phyloP scores from a whole-genome alignment of 2,113 vertebrate species.

The Carassius auratus region DNA sequence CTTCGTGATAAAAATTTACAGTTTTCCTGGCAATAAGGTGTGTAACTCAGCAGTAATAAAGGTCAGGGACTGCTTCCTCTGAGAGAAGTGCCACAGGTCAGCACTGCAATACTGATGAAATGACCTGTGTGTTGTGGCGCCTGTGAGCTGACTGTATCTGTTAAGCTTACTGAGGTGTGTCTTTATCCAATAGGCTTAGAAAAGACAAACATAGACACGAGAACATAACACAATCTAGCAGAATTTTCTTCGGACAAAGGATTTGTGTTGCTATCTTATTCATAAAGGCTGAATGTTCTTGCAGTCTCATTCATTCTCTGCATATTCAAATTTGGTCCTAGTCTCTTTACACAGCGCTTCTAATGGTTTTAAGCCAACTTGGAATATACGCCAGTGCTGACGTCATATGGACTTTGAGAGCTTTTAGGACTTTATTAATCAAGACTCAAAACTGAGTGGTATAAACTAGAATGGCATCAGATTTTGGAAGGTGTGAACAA shows the following conservation, averaged over 20 bases:
- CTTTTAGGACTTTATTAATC: not conserved
- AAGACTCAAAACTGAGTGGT: not conserved
- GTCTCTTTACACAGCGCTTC: not conserved
- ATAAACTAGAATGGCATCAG: not conserved
- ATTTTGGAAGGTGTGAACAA: too few species aligned
- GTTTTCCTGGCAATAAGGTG: constrained; percentile 49
- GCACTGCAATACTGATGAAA: constrained; percentile 45
- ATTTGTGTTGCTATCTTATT: too few species aligned
- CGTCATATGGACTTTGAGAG: not conserved
- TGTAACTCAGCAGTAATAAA: constrained; percentile 51
- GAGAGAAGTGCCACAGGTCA: constrained; percentile 36
- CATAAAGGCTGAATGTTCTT: not conserved
- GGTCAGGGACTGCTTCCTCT: constrained; percentile 39
- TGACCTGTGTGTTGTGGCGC: not conserved
- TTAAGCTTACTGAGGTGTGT: constrained; percentile 11
- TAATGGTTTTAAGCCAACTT: not conserved
- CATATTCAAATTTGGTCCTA: not conserved
- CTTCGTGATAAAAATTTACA: constrained; percentile 41
- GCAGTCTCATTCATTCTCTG: not conserved
- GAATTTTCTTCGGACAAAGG: not conserved
- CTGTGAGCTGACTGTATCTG: constrained; percentile 15
- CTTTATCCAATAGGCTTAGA: not conserved
- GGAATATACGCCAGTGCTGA: not conserved
- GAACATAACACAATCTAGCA: not conserved
- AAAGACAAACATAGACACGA: constrained; percentile 29